Evolutionary conservation across 2,113 vertebrate species (phyloP), one percentile per base, ranked within the genome.

Genomic region (Phaetusa simplex): DNA sequence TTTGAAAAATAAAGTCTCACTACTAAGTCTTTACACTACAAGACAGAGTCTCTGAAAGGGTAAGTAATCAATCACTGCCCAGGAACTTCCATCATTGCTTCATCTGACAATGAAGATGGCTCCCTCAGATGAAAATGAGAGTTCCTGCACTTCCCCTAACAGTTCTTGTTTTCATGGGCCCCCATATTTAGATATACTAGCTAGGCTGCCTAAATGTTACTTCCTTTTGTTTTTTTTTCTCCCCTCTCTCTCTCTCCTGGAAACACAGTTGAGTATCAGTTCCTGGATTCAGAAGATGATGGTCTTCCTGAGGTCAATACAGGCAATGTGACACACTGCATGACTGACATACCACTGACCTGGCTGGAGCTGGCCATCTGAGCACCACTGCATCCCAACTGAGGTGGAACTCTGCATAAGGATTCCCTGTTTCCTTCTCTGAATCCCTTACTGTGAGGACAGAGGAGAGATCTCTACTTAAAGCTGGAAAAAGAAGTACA

Each of bases 401-500:
- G 91, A 96, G 84, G 82, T 96, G 95, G 96, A 96, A 97, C 95
- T 96, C 93, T 97, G 95, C 95, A 96, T 94, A 96, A 96, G 94
- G 96, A 95, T 88, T 96, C 95, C 95, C 95, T 97, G 96, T 94
- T 96, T 94, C 92, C 95, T 97, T 96, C 90, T 97, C 95, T 97
- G 96, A 96, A 82, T 96, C 93, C 95, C 96, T 97, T 95, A 97
- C 96, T 96, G 91, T 97, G 92, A 96, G 96, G 96, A 82, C 95
- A 96, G 87, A 96, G 86, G 91, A 95, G 81, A 96, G 78, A 96
- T 82, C 93, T 96, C 96, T 97, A 97, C 96, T 97, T 94, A 97
- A 96, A 96, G 96, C 96, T 97, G 95, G 96, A 97, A 97, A 97
- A 97, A 97, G 96, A 97, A 97, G 96, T 97, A 97, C 77, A 97